These are phyloP conservation scores for Pseudomyrmex flavicornis DNA, from an alignment of 1,140 invertebrate species.

Conservation along the genomic window DNA sequence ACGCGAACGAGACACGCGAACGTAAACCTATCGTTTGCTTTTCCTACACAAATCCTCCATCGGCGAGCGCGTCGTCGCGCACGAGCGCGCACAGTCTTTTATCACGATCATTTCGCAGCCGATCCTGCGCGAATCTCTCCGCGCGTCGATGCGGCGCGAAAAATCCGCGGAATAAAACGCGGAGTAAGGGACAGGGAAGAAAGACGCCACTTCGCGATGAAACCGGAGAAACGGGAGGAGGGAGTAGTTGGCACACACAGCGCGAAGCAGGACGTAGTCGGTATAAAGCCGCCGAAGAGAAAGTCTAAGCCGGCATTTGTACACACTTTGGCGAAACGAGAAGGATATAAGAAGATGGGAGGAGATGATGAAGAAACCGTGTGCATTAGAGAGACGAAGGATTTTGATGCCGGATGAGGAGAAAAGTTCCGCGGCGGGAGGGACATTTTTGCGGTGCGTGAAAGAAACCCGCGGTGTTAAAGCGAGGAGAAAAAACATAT, in stretches of 20 bases:
- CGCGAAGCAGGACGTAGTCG: neutral
- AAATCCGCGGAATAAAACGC: slow-evolving; percentile 30
- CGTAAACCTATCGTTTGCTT: neutral
- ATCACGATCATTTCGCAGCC: slow-evolving; percentile 22
- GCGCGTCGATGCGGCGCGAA: neutral
- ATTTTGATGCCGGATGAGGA: neutral
- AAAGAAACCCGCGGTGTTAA: neutral
- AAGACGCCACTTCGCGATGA: slow-evolving; percentile 17
- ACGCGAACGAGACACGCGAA: neutral
- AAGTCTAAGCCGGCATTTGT: slow-evolving; percentile 31
- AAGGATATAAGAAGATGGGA: slow-evolving; percentile 7
- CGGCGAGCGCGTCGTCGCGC: neutral
- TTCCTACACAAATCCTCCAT: neutral
- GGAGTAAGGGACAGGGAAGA: neutral
- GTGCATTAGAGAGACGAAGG: slow-evolving; percentile 12
- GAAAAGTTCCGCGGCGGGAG: neutral
- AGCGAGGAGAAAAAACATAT: neutral
- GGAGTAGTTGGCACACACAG: neutral
- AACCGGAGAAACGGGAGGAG: neutral
- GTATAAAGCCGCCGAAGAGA: slow-evolving; percentile 6
- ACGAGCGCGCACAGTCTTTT: neutral
- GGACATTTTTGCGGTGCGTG: neutral
- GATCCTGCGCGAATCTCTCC: neutral
- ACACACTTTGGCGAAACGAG: slow-evolving; percentile 34
- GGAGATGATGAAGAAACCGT: slow-evolving; percentile 44